Evolutionary conservation across 2,113 vertebrate genomes (phyloP).

Genomic region (Nycticebus coucang): DNA sequence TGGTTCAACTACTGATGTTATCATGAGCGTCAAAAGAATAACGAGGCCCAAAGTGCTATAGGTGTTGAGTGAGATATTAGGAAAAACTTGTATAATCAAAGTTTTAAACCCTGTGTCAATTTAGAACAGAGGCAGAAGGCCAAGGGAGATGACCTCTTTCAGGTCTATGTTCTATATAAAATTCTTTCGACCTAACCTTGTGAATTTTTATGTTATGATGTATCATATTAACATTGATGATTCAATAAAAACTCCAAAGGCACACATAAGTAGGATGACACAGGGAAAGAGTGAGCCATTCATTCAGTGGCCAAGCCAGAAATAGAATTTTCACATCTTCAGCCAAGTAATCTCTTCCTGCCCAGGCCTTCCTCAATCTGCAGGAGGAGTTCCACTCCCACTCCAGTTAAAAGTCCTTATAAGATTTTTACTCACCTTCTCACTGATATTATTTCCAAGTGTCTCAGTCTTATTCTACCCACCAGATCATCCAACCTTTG

Average conservation of each 20-base stretch:
- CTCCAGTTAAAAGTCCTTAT: background rate
- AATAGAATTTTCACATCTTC: slow-evolving; percentile 13
- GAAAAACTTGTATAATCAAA: background rate
- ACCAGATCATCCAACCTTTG: background rate
- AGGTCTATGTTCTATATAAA: background rate
- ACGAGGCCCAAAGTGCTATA: background rate
- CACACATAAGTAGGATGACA: background rate
- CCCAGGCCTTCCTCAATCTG: background rate
- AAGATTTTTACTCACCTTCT: slow-evolving; percentile 1
- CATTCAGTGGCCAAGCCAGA: background rate
- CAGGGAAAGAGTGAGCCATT: slow-evolving; percentile 30
- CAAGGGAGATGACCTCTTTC: background rate
- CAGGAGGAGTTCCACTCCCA: background rate
- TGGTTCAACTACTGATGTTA: background rate
- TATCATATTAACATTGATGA: slow-evolving; percentile 24
- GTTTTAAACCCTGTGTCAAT: background rate
- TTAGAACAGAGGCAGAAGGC: background rate
- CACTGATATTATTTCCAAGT: background rate
- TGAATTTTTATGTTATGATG: slow-evolving; percentile 34
- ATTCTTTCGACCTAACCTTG: slow-evolving; percentile 7
- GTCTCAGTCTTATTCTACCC: background rate
- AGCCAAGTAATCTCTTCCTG: slow-evolving; percentile 30
- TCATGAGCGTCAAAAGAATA: background rate
- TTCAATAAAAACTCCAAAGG: slow-evolving; percentile 20
- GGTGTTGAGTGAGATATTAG: background rate